Conservation (phyloP, 2,113 vertebrate species). For the Conger conger region DNA sequence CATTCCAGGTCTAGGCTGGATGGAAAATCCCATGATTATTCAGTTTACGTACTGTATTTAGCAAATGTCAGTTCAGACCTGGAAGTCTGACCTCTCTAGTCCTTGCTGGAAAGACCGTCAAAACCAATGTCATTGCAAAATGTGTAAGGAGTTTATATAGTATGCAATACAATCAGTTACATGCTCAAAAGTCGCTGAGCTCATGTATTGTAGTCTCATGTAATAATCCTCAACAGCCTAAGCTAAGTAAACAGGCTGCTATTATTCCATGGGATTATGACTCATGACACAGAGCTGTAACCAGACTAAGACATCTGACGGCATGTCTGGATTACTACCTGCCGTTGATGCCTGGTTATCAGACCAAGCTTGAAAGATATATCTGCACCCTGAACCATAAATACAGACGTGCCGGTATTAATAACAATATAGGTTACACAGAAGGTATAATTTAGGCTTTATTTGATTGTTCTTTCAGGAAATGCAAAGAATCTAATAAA, state of each 20-base stretch:
- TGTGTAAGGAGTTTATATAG: not conserved
- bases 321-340: slow-evolving; percentile 14
- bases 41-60: not conserved
- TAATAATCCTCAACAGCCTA: not conserved
- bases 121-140: not conserved
- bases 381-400: slow-evolving; percentile 6
- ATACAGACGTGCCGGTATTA: not conserved
- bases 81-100: not conserved
- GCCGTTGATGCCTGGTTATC: slow-evolving; percentile 1
- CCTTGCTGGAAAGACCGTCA: not conserved
- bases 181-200: not conserved
- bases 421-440: not conserved
- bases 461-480: not conserved
- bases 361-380: not conserved
- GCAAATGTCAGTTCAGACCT: not conserved
- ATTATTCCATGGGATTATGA: slow-evolving; percentile 2
- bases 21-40: not conserved
- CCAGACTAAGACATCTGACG: slow-evolving; percentile 3
- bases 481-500: not conserved
- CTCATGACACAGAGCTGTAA: not conserved
- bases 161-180: not conserved
- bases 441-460: not conserved
- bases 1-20: not conserved
- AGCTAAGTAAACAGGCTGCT: not conserved
- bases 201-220: too few species aligned